Percentiles rank a stretch among this genome's conserved stretches.
Evolutionary conservation across 2,113 vertebrate genomes (phyloP).

Genomic region (Chaetodon auriga): DNA sequence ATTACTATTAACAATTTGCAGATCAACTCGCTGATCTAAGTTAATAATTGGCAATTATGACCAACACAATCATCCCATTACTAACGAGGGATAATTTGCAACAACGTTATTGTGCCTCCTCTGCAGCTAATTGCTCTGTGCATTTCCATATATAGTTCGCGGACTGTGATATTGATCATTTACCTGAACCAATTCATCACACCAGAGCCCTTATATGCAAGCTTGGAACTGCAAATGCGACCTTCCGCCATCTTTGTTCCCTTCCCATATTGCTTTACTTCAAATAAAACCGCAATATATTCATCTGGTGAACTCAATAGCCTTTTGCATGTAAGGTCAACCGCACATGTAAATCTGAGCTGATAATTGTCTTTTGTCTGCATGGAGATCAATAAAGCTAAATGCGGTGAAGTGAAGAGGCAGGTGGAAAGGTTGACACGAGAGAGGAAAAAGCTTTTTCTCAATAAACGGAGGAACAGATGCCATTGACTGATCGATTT

Average conservation of each 20-base stretch:
- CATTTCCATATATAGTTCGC: conserved; percentile 33
- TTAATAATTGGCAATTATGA: conserved; percentile 79
- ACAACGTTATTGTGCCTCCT: conserved; percentile 26
- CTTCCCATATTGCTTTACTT: conserved; percentile 24
- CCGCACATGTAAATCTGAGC: conserved; percentile 92
- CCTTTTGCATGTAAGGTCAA: conserved; percentile 91
- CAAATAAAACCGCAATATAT: conserved; percentile 87
- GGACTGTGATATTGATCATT: conserved; percentile 55
- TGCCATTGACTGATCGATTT: conserved; percentile 67
- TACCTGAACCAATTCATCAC: conserved; percentile 52
- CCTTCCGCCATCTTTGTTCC: conserved; percentile 56
- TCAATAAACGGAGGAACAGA: conserved; percentile 72
- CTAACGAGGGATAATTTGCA: conserved; percentile 63
- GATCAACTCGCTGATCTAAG: conserved; percentile 68
- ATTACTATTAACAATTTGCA: conserved; percentile 76
- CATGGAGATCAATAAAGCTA: conserved; percentile 90
- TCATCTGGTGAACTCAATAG: conserved; percentile 92
- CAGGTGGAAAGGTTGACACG: conserved; percentile 29
- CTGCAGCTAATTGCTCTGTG: conserved; percentile 1
- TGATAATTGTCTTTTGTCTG: conserved; percentile 93
- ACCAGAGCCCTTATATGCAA: neutral
- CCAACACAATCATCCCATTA: conserved; percentile 69
- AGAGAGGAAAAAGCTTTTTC: conserved; percentile 74
- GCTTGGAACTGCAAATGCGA: neutral
- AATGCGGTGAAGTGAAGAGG: conserved; percentile 86